phyloP scores from a whole-genome alignment of 2,888 invertebrate genomes.

The Acleris literana region DNA sequence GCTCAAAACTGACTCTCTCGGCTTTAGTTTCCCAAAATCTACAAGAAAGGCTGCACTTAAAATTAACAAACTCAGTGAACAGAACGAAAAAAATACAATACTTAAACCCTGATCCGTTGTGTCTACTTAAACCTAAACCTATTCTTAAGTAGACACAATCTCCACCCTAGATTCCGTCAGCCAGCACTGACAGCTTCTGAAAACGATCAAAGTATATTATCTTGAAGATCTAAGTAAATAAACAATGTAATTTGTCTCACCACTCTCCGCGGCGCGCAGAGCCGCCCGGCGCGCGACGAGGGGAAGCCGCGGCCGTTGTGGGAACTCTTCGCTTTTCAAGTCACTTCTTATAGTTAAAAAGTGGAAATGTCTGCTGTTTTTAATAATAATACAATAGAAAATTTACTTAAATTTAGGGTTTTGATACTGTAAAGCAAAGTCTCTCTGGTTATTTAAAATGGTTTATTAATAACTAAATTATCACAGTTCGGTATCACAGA shows the following conservation, averaged over 20 bases:
- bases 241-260: slow-evolving; percentile 50
- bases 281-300: background rate
- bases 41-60: slow-evolving; percentile 7
- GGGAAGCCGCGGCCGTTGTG: background rate
- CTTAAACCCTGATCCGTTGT: slow-evolving; percentile 61
- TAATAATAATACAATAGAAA: background rate
- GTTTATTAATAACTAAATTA: slow-evolving; percentile 26
- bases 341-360: slow-evolving; percentile 36
- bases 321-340: slow-evolving; percentile 11
- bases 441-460: slow-evolving; percentile 8
- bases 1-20: background rate
- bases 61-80: slow-evolving; percentile 36
- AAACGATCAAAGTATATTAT: slow-evolving; percentile 77
- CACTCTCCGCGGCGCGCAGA: slow-evolving; percentile 46
- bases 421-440: slow-evolving; percentile 21
- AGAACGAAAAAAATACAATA: slow-evolving; percentile 54
- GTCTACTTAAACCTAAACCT: slow-evolving; percentile 41
- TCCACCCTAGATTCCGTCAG: slow-evolving; percentile 34
- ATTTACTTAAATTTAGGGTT: slow-evolving; percentile 1
- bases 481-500: slow-evolving; percentile 36
- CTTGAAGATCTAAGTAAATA: slow-evolving; percentile 53
- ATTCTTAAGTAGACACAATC: slow-evolving; percentile 33
- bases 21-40: slow-evolving; percentile 19
- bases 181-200: slow-evolving; percentile 52
- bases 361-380: slow-evolving; percentile 8